A percentile compares a stretch with the other conserved stretches of the same genome.
Evolutionary conservation across 2,113 vertebrate species (phyloP).

Genomic region (Condylura cristata): DNA sequence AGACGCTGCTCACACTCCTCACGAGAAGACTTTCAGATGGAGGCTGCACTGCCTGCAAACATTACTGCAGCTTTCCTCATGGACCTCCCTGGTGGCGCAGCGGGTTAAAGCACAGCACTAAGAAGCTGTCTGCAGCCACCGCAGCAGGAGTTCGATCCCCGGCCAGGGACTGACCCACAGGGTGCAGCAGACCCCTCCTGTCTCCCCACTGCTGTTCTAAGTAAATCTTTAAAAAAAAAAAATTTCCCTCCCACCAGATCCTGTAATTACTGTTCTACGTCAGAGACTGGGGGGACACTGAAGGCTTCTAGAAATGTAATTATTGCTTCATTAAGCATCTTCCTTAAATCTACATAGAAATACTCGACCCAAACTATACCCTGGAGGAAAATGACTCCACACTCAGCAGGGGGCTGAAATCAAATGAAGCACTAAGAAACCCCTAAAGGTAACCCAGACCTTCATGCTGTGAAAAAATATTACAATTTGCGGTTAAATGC

Average conservation of each 20-base stretch:
- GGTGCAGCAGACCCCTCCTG: no score
- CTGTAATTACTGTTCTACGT: background rate
- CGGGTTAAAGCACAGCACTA: no score
- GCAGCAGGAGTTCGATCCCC: no score
- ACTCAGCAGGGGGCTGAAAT: background rate
- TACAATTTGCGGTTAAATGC: background rate
- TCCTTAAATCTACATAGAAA: background rate
- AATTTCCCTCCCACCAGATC: background rate
- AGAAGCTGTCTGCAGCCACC: no score
- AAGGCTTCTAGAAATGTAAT: background rate
- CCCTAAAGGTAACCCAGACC: background rate
- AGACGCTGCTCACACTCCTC: background rate
- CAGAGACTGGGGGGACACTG: background rate
- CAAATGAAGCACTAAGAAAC: background rate
- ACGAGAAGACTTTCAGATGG: background rate
- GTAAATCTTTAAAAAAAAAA: no score
- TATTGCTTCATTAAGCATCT: background rate
- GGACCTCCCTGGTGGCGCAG: no score
- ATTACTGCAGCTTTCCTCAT: background rate
- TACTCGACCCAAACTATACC: background rate
- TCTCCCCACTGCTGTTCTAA: no score
- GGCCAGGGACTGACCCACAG: no score
- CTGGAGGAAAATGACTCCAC: background rate
- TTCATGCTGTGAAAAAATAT: background rate
- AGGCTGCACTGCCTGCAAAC: background rate